Base-by-base conservation (phyloP, 1,140 invertebrate species). In the Tetragonula clypearis region DNA sequence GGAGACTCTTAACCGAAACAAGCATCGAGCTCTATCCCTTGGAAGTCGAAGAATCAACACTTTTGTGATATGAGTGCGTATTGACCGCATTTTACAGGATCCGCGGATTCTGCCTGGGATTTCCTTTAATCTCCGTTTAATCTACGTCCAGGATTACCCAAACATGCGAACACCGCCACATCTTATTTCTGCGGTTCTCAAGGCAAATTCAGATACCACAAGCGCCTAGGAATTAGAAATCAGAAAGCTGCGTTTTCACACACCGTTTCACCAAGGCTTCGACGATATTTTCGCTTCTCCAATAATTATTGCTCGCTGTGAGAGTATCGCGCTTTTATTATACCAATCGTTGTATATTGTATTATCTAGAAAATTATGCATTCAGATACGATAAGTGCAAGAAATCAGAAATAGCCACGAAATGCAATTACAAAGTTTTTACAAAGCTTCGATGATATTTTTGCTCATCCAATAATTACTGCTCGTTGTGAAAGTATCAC, bases 141-240 rank as follows among this genome's bases (percentile, higher is more conserved):
- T n/a, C n/a, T n/a, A 75, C 84, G 60, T 65, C n/a, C 23, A 81
- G 84, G 80, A 86, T 86, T 82, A 77, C 75, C 21, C 11, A n/a
- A 76, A 56, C 73, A 83, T 19, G 65, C 35, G 35, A 35, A 4
- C 35, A 35, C 35, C 35, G 35, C 19, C 77, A 53, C 58, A 55
- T 65, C 55, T 65, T 35, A 84, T 71, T 71, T 56, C 55, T 15
- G 8, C 5, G 23, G 17, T 30, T 30, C 30, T 30, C 30, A 30
- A 30, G 30, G 30, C 30, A 30, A 30, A 30, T 30, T 30, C 30
- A 30, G 17, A 53, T 35, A 26, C 1, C 14, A 26, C 2, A 30
- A 15, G 23, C 8, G 30, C 30, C 3, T 8, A 12, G 15, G 35
- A 75, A 75, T 75, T 19, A 6, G 17, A 21, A 58, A 15, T 41